Evolutionary conservation across 2,888 invertebrate genomes (phyloP).

Genomic region (Hemaris fuciformis): DNA sequence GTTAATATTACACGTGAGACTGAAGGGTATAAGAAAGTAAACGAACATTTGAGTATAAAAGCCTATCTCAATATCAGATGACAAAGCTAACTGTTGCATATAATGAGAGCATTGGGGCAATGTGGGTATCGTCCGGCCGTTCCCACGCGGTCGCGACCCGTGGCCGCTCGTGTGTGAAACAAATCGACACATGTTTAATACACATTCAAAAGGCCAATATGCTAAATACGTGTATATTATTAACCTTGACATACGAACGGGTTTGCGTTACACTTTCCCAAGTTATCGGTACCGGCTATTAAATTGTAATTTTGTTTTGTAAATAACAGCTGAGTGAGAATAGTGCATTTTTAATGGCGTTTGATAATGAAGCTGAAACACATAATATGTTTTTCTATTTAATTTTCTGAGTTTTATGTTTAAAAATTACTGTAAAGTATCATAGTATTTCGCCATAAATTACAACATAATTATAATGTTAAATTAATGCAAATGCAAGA

Average conservation of each 20-base stretch:
- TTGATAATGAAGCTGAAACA: too few species aligned
- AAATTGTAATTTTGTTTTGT: background rate
- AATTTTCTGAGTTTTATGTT: too few species aligned
- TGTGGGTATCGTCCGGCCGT: conserved; percentile 42
- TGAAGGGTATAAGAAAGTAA: background rate
- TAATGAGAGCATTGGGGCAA: background rate
- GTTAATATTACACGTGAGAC: background rate
- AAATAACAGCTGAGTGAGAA: background rate
- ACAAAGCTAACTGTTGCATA: background rate
- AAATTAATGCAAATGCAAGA: background rate
- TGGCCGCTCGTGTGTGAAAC: conserved; percentile 46
- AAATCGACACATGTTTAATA: conserved; percentile 47
- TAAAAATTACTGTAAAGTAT: background rate
- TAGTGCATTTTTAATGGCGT: too few species aligned
- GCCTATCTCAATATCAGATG: background rate
- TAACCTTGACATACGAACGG: conserved; percentile 66
- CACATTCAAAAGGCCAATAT: conserved; percentile 64
- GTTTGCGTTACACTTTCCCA: conserved; percentile 23
- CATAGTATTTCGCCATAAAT: background rate
- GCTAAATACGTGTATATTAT: conserved; percentile 51
- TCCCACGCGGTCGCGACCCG: conserved; percentile 69
- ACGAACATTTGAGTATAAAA: background rate
- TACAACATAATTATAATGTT: background rate
- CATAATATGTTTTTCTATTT: too few species aligned
- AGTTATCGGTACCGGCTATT: conserved; percentile 4